Percentiles rank a stretch among this genome's conserved stretches.
phyloP scores from a whole-genome alignment of 2,797 vertebrate genomes.

The Falco rusticolus region DNA sequence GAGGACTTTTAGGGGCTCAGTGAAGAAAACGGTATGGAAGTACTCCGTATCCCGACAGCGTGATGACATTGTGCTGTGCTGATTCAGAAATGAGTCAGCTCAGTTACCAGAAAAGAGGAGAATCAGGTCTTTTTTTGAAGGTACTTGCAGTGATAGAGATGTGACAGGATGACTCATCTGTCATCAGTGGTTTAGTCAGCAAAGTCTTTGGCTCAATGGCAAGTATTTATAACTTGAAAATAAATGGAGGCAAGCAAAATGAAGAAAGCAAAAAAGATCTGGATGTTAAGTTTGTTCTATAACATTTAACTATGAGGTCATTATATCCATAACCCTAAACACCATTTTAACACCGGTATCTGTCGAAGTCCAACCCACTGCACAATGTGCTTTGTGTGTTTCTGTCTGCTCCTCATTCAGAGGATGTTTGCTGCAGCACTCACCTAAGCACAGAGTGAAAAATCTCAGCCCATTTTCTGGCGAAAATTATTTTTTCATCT shows the following conservation, averaged over 20 bases:
- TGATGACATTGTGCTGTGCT: neutral
- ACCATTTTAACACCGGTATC: neutral
- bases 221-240: constrained; percentile 36
- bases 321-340: neutral
- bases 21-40: neutral
- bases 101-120: neutral
- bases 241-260: neutral
- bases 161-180: constrained; percentile 32
- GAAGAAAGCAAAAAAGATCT: neutral
- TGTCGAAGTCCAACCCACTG: neutral
- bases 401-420: neutral
- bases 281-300: neutral
- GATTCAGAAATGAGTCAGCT: constrained; percentile 47
- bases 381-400: neutral
- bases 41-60: neutral
- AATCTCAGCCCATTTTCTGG: neutral
- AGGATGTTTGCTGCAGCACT: neutral
- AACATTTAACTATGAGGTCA: neutral
- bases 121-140: constrained; percentile 19
- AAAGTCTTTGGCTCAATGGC: constrained; percentile 42
- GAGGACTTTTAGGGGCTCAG: neutral
- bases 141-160: neutral
- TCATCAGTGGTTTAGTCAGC: constrained; percentile 34
- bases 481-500: neutral
- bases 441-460: neutral